Conservation (phyloP, 2,113 vertebrate genomes). For the Hipposideros armiger region DNA sequence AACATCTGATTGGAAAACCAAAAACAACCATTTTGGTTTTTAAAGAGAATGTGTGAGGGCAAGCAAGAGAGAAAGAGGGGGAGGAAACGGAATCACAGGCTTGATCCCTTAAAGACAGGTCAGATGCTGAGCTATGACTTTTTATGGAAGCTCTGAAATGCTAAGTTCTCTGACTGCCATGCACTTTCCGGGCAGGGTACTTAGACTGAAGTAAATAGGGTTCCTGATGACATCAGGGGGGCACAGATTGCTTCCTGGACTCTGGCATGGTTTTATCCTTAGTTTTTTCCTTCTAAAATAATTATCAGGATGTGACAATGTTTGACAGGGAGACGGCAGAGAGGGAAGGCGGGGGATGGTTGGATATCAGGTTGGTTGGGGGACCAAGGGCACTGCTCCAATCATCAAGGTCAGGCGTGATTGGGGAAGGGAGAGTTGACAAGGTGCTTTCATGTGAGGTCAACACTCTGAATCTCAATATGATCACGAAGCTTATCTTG, state of each 20-base stretch:
- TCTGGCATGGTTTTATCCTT: constrained; percentile 69
- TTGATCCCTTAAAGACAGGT: background rate
- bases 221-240: constrained; percentile 78
- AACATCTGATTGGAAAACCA: constrained; percentile 73
- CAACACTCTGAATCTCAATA: background rate
- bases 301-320: background rate
- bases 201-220: constrained; percentile 77
- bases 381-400: background rate
- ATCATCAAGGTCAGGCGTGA: rapidly evolving
- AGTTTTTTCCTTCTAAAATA: constrained; percentile 74
- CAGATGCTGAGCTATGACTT: constrained; percentile 65
- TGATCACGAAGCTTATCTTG: background rate
- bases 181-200: constrained; percentile 71
- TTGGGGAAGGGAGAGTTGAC: background rate
- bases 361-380: background rate
- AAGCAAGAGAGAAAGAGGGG: background rate
- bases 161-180: constrained; percentile 67
- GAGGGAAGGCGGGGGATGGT: background rate
- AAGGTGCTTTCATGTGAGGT: background rate
- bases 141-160: constrained; percentile 79
- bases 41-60: background rate
- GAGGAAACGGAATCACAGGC: background rate
- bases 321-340: background rate
- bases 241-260: constrained; percentile 69
- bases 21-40: constrained; percentile 66